Evolutionary conservation across 2,113 vertebrate genomes (phyloP).

Genomic region (Corythornis cristatus): DNA sequence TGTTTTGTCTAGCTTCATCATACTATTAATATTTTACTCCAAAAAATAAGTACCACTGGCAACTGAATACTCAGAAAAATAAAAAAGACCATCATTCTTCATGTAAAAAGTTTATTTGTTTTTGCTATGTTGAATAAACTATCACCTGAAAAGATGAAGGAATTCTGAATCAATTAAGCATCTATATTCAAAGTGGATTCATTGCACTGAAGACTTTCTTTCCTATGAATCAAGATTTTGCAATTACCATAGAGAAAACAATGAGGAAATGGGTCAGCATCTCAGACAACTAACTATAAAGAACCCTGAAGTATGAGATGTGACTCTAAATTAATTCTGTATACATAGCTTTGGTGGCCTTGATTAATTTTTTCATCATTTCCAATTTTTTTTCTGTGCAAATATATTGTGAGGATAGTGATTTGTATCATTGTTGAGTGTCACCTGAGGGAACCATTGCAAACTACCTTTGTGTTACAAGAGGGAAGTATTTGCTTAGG

Average conservation of each 20-base stretch:
- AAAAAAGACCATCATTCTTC: not conserved
- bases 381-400: not conserved
- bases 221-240: not conserved
- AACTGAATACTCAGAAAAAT: not conserved
- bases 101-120: not conserved
- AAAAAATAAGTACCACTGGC: not conserved
- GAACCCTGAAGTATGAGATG: not conserved
- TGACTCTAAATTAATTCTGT: not conserved
- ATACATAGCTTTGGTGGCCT: not conserved
- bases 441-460: not conserved
- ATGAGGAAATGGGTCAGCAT: not conserved
- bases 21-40: not conserved
- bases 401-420: not conserved
- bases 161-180: not conserved
- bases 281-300: not conserved
- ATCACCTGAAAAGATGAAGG: not conserved
- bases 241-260: not conserved
- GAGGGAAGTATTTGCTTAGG: not conserved
- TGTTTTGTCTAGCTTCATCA: not conserved
- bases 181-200: not conserved
- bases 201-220: not conserved
- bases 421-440: not conserved
- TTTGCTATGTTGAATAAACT: not conserved
- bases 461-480: not conserved
- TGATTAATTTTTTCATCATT: not conserved